These are phyloP conservation scores for Hemicordylus capensis DNA, from an alignment of 2,113 vertebrate genomes.

Conservation along the genomic window DNA sequence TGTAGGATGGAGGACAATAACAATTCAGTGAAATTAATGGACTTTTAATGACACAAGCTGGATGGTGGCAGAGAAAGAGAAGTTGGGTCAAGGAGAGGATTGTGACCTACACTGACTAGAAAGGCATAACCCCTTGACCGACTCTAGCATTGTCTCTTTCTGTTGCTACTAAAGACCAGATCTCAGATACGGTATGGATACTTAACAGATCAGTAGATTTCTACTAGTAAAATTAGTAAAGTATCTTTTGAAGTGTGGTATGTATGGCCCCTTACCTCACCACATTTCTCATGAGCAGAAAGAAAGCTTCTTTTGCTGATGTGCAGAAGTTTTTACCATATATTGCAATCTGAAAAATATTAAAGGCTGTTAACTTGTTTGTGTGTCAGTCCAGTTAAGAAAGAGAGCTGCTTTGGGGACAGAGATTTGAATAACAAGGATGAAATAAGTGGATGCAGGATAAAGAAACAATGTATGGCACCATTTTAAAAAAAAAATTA, in stretches of 20 bases:
- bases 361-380: slow-evolving; percentile 14
- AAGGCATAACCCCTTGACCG: too few species aligned
- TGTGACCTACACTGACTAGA: too few species aligned
- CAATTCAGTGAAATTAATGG: too few species aligned
- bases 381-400: background rate
- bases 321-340: slow-evolving; percentile 95
- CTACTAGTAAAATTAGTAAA: background rate
- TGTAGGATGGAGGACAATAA: too few species aligned
- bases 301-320: slow-evolving; percentile 92
- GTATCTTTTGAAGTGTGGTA: background rate
- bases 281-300: slow-evolving; percentile 93
- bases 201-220: too few species aligned
- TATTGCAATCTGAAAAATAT: slow-evolving; percentile 88
- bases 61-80: too few species aligned
- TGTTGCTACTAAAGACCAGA: too few species aligned
- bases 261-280: slow-evolving; percentile 81
- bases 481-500: too few species aligned
- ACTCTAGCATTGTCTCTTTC: too few species aligned
- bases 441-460: background rate
- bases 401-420: background rate
- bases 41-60: too few species aligned
- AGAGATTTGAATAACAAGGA: background rate
- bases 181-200: too few species aligned
- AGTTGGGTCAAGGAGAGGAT: too few species aligned
- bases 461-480: background rate